These are phyloP conservation scores for Propithecus perrieri DNA, from an alignment of 2,797 vertebrate species.

Conservation along the genomic window DNA sequence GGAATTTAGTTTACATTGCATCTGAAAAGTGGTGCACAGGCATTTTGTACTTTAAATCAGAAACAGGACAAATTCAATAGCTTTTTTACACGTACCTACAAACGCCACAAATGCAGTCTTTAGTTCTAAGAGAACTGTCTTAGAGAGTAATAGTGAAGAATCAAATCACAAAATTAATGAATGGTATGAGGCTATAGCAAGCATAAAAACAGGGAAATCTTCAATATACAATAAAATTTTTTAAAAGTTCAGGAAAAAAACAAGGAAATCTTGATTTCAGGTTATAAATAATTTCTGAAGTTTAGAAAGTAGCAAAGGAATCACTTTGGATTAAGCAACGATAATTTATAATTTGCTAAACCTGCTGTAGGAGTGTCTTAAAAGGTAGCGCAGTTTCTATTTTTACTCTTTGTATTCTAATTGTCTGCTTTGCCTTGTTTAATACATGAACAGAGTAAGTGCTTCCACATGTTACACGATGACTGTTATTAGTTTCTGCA, in stretches of 20 bases:
- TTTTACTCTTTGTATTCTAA: conserved; percentile 14
- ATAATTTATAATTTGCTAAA: background rate
- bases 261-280: conserved; percentile 20
- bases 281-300: conserved; percentile 27
- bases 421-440: conserved; percentile 41
- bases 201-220: background rate
- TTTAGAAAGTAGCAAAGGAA: conserved; percentile 20
- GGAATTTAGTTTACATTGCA: conserved; percentile 72
- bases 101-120: background rate
- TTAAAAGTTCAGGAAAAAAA: background rate
- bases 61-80: conserved; percentile 53
- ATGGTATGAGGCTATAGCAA: background rate
- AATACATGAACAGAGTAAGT: background rate
- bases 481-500: background rate
- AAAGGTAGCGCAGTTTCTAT: background rate
- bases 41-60: conserved; percentile 75
- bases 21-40: conserved; percentile 68
- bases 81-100: conserved; percentile 43
- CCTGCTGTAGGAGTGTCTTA: background rate
- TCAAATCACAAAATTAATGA: background rate
- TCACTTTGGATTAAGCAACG: background rate
- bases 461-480: background rate
- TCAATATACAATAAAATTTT: background rate
- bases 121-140: conserved; percentile 1
- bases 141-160: conserved; percentile 20